Evolutionary conservation across 2,888 invertebrate genomes (phyloP), one percentile per base, ranked within the genome.

Genomic region (Drosophila antonietae): DNA sequence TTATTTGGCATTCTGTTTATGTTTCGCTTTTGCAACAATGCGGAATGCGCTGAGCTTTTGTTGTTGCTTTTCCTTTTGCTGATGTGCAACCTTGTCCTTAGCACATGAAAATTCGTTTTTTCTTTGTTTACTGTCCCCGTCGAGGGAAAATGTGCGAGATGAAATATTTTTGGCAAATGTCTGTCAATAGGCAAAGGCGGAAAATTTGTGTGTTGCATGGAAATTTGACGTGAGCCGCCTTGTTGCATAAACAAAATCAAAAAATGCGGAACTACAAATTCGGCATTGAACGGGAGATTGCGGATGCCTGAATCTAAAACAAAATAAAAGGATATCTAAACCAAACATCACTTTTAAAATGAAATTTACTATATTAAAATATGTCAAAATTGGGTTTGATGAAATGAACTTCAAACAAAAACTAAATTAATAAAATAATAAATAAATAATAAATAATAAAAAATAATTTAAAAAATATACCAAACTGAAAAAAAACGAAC

Each of bases 61-160:
- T 15, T 49, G 52, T 49, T 57, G 33, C 46, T 77, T 31, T 51
- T 53, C 53, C 43, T 59, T 53, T 52, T 66, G 57, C 33, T 20
- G 43, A 37, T 60, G 63, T 62, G 66, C 75, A 84, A 82, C 83
- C 83, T 84, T 84, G 84, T 84, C 88, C 84, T 84, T 84, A 84
- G 71, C 86, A 68, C 80, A 89, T 82, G 86, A 85, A 75, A 69
- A 68, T 57, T 10, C 5, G 7, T 9, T 28, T 8, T 31, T 18
- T 33, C 0, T 12, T 37, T 33, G 33, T 70, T 83, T 73, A 73
- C 75, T 84, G 66, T 71, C 59, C 35, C 61, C 70, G 53, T 60
- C 18, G 55, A 49, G 18, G 12, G 33, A 71, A 73, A 68, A 71
- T 83, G 73, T 67, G 68, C 58, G 61, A 65, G 62, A 52, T 65